Evolutionary conservation across 37 sponge, comb jelly and placozoan species (phyloP).

Genomic region (Halichondria panicea): DNA sequence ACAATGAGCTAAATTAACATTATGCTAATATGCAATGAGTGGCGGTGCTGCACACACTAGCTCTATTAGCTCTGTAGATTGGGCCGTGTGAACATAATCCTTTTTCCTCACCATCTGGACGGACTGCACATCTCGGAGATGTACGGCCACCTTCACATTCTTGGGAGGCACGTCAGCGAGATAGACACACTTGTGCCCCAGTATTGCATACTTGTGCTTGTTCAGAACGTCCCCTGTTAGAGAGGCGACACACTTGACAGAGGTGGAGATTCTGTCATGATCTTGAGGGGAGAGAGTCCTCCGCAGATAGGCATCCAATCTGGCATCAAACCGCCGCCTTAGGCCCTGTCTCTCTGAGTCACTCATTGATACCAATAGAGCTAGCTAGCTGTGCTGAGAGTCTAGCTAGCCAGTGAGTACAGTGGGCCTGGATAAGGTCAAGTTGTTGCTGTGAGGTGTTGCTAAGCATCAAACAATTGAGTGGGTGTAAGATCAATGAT

Average conservation of each 20-base stretch:
- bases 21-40: no score
- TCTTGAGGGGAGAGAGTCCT: slow-evolving; percentile 25
- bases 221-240: slow-evolving; percentile 32
- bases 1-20: no score
- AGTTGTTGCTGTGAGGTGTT: no score
- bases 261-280: slow-evolving; percentile 44
- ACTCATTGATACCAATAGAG: no score
- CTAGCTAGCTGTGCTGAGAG: no score
- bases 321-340: slow-evolving; percentile 43
- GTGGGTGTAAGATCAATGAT: neutral
- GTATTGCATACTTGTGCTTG: slow-evolving; percentile 49
- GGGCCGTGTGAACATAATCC: neutral
- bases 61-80: neutral
- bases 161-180: slow-evolving; percentile 46
- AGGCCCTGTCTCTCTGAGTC: no score
- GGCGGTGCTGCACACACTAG: neutral
- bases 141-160: slow-evolving; percentile 33
- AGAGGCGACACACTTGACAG: slow-evolving; percentile 53
- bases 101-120: slow-evolving; percentile 32
- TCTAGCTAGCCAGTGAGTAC: no score
- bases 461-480: neutral
- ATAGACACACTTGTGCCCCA: slow-evolving; percentile 45
- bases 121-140: slow-evolving; percentile 27
- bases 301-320: slow-evolving; percentile 42
- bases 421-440: no score